phyloP scores from a whole-genome alignment of 35 echinoderm and acorn worm species.

The Diadema setosum region DNA sequence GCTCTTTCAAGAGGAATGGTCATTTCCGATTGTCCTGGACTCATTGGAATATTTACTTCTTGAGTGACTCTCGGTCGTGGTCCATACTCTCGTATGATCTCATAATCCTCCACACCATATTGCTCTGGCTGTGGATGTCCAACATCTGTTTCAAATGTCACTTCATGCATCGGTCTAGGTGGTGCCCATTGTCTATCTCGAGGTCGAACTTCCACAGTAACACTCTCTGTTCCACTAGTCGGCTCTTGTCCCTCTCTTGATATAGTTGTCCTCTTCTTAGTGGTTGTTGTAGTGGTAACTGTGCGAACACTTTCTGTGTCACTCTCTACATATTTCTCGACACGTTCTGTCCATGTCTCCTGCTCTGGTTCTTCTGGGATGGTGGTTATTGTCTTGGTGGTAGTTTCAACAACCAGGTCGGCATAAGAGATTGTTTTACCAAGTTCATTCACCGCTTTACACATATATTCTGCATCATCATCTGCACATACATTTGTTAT shows the following conservation, averaged over 20 bases:
- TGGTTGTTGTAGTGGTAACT: constrained; percentile 74
- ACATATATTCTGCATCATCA: constrained; percentile 99
- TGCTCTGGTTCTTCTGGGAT: constrained; percentile 81
- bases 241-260: constrained; percentile 49
- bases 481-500: constrained; percentile 66
- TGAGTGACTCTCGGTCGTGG: neutral
- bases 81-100: constrained; percentile 10
- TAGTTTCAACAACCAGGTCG: constrained; percentile 57
- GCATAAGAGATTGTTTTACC: constrained; percentile 93
- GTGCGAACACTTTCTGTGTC: constrained; percentile 66
- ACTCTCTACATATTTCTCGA: constrained; percentile 56
- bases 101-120: constrained; percentile 8
- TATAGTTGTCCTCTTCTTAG: constrained; percentile 63
- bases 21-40: neutral
- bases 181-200: neutral
- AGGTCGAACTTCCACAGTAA: constrained; percentile 32
- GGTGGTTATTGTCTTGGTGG: constrained; percentile 53
- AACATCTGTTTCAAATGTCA: constrained; percentile 21
- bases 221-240: constrained; percentile 35
- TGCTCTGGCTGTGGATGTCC: neutral
- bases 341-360: constrained; percentile 68
- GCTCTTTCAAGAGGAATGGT: neutral
- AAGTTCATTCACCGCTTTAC: constrained; percentile 93
- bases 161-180: neutral
- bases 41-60: constrained; percentile 15